Evolutionary conservation across 2,888 invertebrate genomes (phyloP).

Genomic region (Drosophila nigritarsus): DNA sequence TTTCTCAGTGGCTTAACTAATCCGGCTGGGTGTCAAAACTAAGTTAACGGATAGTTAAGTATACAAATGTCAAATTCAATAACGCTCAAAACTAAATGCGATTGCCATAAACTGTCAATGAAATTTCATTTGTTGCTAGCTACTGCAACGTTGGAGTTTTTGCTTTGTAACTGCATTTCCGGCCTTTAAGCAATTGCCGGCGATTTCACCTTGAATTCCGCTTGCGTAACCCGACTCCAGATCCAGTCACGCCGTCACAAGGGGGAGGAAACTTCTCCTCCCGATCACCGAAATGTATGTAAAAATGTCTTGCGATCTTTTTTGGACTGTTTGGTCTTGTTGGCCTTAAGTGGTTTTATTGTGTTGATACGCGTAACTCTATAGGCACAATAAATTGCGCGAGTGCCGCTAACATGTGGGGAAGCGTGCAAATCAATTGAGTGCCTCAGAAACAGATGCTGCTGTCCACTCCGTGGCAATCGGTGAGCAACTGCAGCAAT

Average conservation of each 20-base stretch:
- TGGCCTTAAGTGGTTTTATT: conserved; percentile 44
- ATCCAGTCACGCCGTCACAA: conserved; percentile 25
- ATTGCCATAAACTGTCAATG: conserved; percentile 54
- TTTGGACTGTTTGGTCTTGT: conserved; percentile 54
- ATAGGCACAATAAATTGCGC: conserved; percentile 39
- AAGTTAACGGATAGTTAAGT: conserved; percentile 3
- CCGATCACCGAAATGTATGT: conserved; percentile 47
- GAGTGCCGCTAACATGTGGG: conserved; percentile 36
- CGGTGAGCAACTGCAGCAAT: conserved; percentile 23
- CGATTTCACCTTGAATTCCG: conserved; percentile 72
- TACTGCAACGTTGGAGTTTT: conserved; percentile 7
- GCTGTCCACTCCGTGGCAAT: conserved; percentile 14
- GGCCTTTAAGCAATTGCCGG: conserved; percentile 47
- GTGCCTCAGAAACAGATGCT: conserved; percentile 18
- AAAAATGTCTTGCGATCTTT: conserved; percentile 40
- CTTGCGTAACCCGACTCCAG: conserved; percentile 56
- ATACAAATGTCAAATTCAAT: conserved; percentile 12
- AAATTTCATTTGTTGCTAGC: conserved; percentile 24
- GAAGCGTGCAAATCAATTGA: conserved; percentile 31
- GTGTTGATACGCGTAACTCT: conserved; percentile 18
- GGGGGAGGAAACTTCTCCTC: background rate
- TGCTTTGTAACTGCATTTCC: conserved; percentile 42
- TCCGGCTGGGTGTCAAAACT: conserved; percentile 6
- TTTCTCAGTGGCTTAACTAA: conserved; percentile 9
- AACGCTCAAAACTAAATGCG: conserved; percentile 47